phyloP scores from a whole-genome alignment of 35 echinoderm and acorn worm genomes.

The Chiridota heheva region DNA sequence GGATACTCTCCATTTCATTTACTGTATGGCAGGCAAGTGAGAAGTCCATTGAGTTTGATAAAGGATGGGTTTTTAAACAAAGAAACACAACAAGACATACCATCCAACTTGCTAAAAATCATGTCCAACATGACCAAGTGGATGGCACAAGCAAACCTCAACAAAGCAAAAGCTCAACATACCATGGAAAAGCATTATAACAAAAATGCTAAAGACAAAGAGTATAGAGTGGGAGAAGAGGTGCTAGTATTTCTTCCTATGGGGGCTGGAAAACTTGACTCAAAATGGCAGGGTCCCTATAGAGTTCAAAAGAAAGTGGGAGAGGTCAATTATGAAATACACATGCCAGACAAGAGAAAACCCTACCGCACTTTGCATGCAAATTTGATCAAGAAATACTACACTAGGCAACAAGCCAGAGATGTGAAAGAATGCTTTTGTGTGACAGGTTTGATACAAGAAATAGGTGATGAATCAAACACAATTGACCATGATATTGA shows the following conservation, averaged over 20 bases:
- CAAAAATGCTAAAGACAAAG: neutral
- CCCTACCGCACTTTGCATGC: neutral
- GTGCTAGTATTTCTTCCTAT: slow-evolving; percentile 41
- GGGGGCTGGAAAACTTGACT: slow-evolving; percentile 5
- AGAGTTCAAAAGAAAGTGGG: slow-evolving; percentile 3
- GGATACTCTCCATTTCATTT: slow-evolving; percentile 41
- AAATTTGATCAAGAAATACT: slow-evolving; percentile 16
- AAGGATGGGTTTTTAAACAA: slow-evolving; percentile 4
- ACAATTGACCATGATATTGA: neutral
- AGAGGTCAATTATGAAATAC: slow-evolving; percentile 22
- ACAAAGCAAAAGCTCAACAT: neutral
- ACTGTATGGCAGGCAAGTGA: slow-evolving; percentile 26
- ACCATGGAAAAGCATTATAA: slow-evolving; percentile 42
- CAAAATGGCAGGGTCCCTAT: slow-evolving; percentile 53
- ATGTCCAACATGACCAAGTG: neutral
- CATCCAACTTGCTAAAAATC: too few species aligned
- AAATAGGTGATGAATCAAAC: neutral
- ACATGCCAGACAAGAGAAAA: slow-evolving; percentile 27
- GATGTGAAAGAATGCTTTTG: neutral
- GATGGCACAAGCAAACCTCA: neutral
- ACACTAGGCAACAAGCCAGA: neutral
- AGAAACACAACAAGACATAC: too few species aligned
- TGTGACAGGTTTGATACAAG: neutral
- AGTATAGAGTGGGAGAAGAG: slow-evolving; percentile 24
- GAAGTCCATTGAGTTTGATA: slow-evolving; percentile 29